Evolutionary conservation across 2,797 vertebrate genomes (phyloP).

Genomic region (Botia almorhae): DNA sequence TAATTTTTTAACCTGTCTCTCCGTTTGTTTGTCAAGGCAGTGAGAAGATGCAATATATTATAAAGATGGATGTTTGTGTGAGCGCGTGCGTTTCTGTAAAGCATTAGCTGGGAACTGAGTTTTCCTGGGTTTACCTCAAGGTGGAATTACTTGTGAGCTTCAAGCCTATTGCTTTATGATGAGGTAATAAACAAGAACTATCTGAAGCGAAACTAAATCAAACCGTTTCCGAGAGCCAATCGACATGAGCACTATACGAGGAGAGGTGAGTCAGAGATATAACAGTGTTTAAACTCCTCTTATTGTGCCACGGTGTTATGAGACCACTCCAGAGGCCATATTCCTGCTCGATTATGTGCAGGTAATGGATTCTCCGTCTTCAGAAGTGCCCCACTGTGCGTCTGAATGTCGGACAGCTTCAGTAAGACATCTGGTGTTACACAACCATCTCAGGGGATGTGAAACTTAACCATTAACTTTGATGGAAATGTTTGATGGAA

Average conservation of each 20-base stretch:
- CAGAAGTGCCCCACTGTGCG: background rate
- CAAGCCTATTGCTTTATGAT: conserved; percentile 18
- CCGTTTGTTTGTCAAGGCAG: conserved; percentile 7
- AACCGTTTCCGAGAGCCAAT: background rate
- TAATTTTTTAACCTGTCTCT: background rate
- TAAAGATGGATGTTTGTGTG: background rate
- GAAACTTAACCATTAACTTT: background rate
- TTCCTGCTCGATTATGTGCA: background rate
- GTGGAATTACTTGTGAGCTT: conserved; percentile 4
- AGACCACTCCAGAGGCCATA: background rate
- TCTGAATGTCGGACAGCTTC: background rate
- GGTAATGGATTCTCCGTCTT: background rate
- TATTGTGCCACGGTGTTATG: background rate
- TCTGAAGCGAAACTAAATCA: background rate
- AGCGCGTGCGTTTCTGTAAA: background rate
- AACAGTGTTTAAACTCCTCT: background rate
- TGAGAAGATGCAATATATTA: background rate
- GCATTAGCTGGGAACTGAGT: conserved; percentile 1
- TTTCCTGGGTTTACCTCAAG: conserved; percentile 3
- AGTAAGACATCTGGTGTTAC: background rate
- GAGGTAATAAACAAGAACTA: conserved; percentile 20
- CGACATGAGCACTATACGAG: background rate
- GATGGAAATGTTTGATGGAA: background rate
- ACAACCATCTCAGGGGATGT: background rate
- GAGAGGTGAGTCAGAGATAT: conserved; percentile 1